Evolutionary conservation across 2,888 invertebrate genomes (phyloP).

Genomic region (Gnatocerus cornutus): DNA sequence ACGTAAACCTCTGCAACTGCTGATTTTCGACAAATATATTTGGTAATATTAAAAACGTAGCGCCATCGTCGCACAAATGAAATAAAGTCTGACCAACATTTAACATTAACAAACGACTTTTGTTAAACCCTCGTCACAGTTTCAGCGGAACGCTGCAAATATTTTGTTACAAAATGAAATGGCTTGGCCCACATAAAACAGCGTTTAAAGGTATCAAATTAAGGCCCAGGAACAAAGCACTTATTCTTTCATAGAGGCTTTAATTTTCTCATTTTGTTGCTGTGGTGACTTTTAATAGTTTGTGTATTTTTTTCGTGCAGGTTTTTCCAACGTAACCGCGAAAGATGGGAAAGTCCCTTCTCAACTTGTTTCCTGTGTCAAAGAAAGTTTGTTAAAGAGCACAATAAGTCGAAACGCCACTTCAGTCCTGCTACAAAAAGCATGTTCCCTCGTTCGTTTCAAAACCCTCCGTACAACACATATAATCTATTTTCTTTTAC

Average conservation of each 20-base stretch:
- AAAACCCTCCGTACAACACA: conserved; percentile 32
- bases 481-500: conserved; percentile 40
- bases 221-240: background rate
- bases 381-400: conserved; percentile 51
- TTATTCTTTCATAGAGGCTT: background rate
- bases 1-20: conserved; percentile 10
- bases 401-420: conserved; percentile 55
- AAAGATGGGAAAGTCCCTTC: conserved; percentile 39
- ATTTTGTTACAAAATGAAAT: too few species aligned
- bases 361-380: conserved; percentile 43
- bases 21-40: conserved; percentile 17
- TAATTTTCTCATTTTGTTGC: background rate
- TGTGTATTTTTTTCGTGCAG: conserved; percentile 33
- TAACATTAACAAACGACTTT: conserved; percentile 32
- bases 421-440: conserved; percentile 52
- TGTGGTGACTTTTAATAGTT: conserved; percentile 42
- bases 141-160: background rate
- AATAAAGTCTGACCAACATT: conserved; percentile 20
- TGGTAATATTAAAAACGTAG: conserved; percentile 10
- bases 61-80: conserved; percentile 10
- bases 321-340: conserved; percentile 37
- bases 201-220: conserved; percentile 3
- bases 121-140: conserved; percentile 33
- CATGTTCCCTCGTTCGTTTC: conserved; percentile 45
- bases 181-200: background rate